These are phyloP conservation scores for Cinclus cinclus DNA, from an alignment of 2,113 vertebrate species.

Conservation along the genomic window DNA sequence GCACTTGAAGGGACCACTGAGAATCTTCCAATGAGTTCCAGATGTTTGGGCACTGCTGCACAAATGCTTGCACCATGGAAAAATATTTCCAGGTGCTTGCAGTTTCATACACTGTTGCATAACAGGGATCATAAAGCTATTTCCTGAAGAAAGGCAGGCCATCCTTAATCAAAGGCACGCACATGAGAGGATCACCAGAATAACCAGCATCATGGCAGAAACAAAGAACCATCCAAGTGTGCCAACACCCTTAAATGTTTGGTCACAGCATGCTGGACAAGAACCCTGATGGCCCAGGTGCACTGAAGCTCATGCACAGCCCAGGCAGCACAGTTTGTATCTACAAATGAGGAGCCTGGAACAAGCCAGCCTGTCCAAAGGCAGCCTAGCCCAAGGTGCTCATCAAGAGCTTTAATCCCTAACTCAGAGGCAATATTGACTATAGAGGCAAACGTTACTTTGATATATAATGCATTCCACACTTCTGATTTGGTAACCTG, in stretches of 20 bases:
- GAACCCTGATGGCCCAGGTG: not conserved
- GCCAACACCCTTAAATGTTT: rapidly evolving
- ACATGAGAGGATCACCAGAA: not conserved
- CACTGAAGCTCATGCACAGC: not conserved
- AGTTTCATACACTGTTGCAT: slow-evolving; percentile 47
- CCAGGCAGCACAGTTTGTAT: not conserved
- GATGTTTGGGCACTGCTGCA: slow-evolving; percentile 8
- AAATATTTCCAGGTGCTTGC: slow-evolving; percentile 63
- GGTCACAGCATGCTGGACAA: not conserved
- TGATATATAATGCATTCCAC: not conserved
- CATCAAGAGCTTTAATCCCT: not conserved
- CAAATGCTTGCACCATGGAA: slow-evolving; percentile 29
- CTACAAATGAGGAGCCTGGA: not conserved
- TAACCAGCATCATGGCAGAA: not conserved
- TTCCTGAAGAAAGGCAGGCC: not conserved
- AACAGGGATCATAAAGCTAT: slow-evolving; percentile 18
- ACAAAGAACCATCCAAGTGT: rapidly evolving
- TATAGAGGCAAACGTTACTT: not conserved
- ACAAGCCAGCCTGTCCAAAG: not conserved
- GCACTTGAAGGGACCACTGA: slow-evolving; percentile 22
- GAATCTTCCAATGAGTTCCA: slow-evolving; percentile 35
- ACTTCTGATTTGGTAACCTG: not conserved
- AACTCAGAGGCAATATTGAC: not conserved
- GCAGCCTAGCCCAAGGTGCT: not conserved
- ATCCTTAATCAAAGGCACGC: not conserved